Percentiles rank a stretch among this genome's conserved stretches.
phyloP scores from a whole-genome alignment of 2,888 invertebrate genomes.

The Eilema sororculum region DNA sequence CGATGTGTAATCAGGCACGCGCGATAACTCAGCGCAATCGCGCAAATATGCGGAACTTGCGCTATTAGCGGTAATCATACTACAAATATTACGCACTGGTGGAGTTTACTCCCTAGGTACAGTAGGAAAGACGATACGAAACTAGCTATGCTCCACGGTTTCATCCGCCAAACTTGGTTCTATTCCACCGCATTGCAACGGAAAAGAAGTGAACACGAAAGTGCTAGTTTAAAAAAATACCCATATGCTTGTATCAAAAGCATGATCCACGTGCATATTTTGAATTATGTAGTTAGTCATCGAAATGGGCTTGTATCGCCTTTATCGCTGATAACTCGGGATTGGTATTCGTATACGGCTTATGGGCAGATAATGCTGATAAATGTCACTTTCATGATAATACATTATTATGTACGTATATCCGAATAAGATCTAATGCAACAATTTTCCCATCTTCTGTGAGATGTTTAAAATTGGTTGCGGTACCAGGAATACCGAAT shows the following conservation, averaged over 20 bases:
- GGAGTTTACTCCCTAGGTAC: background rate
- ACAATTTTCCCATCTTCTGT: no score
- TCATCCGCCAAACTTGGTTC: no score
- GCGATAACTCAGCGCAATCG: constrained; percentile 53
- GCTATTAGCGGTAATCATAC: constrained; percentile 48
- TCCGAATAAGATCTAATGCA: background rate
- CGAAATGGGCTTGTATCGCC: background rate
- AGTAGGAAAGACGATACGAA: background rate
- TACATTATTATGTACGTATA: background rate
- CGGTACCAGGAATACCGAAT: no score
- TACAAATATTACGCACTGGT: constrained; percentile 40
- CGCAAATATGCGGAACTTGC: constrained; percentile 58
- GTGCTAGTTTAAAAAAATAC: no score
- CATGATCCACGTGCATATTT: background rate
- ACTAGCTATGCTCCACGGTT: no score
- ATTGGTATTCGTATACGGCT: background rate
- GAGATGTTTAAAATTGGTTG: no score
- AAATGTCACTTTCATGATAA: background rate
- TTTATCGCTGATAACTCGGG: background rate
- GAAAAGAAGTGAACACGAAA: no score
- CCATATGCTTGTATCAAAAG: no score
- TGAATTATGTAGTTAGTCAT: background rate
- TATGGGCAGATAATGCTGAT: background rate
- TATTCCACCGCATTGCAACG: no score
- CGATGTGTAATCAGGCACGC: constrained; percentile 44